Base-by-base conservation (phyloP, 2,797 vertebrate species). In the Hozukius guyotensis region DNA sequence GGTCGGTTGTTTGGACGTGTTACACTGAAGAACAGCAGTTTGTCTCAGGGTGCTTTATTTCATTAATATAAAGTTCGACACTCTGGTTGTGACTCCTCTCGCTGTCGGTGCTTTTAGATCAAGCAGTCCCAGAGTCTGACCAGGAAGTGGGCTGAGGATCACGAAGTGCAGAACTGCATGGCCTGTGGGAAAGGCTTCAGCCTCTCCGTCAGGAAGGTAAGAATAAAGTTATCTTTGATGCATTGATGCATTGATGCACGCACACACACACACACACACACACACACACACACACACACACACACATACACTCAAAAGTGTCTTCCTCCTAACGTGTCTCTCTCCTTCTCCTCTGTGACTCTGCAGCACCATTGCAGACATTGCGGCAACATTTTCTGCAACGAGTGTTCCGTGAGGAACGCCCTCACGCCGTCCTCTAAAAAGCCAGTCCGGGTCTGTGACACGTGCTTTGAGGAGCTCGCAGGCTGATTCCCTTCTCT, bases 361-460 rank as follows among this genome's bases (percentile, higher is more conserved):
- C 36, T 83, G 89, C 96, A 99, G 99, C 99, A 99, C 88, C 99
- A 99, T 87, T 99, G 99, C 94, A 96, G 98, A 94, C 97, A 99
- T 20, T 99, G 99, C 85, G 99, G 99, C 53, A 99, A 99, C 96
- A 99, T 99, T 92, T 99, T 99, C 92, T 99, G 99, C 80, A 96
- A 93, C 0, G 99, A 99, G 82, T 99, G 99, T 93, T 99, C 99
- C 10, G 88, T 96, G 61, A 97, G 87, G 94, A 98, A 96, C 92
- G 97, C 97, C 94, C 94, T 98, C 94, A 99, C 97, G 60, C 99
- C 98, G 66, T 99, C 97, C 82, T 99, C 97, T 29, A 99, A 99
- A 96, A 99, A 99, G 91, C 96, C 99, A 62, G 98, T 99, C 29
- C 96, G 98, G 56, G 99, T 99, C 75, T 99, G 99, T 68, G 96